These are phyloP conservation scores for Halocynthia roretzi DNA, from an alignment of 23 tunicate genomes.

Conservation along the genomic window DNA sequence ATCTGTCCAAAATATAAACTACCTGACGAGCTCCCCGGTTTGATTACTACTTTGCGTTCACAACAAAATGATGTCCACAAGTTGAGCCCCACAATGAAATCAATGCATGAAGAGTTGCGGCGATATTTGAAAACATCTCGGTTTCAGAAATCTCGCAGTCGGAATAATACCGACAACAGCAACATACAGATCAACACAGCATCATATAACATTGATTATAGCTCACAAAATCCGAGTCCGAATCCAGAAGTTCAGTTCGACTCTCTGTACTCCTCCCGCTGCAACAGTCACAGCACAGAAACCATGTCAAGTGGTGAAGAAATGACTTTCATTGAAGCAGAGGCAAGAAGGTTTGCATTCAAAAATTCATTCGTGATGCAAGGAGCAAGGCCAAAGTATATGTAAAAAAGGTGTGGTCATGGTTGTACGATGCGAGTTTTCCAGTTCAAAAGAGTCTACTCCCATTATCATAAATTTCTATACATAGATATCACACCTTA, in stretches of 20 bases:
- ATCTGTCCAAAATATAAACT: background rate
- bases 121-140: background rate
- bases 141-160: background rate
- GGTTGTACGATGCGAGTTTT: background rate
- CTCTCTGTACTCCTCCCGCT: constrained; percentile 12
- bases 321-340: background rate
- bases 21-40: background rate
- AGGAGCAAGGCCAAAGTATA: constrained; percentile 1
- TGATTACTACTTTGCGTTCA: background rate
- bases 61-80: background rate
- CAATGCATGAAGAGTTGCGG: background rate
- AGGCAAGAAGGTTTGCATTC: too few species aligned
- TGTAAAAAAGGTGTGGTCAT: background rate
- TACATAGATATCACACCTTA: too few species aligned
- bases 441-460: too few species aligned
- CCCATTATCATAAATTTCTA: too few species aligned
- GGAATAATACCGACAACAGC: background rate
- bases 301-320: constrained; percentile 19
- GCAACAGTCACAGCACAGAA: constrained; percentile 23
- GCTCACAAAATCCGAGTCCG: background rate
- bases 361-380: background rate
- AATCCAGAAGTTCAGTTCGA: constrained; percentile 8
- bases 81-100: background rate
- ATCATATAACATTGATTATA: background rate
- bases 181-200: background rate